Base-by-base conservation (phyloP, 2,113 vertebrate genomes). In the Rafetus swinhoei region DNA sequence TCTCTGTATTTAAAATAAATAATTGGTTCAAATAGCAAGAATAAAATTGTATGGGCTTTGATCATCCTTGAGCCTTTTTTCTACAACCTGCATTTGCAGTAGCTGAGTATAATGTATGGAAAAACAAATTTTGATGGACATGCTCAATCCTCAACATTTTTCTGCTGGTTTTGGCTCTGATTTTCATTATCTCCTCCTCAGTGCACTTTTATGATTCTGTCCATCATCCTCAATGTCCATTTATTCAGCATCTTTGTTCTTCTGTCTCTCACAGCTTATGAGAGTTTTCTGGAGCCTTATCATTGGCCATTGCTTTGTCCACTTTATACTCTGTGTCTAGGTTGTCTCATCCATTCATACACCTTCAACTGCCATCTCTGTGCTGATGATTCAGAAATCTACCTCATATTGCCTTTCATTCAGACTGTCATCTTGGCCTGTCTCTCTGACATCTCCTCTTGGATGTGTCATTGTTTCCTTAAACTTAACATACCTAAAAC, bases 231-330 rank as follows among this genome's bases (percentile, higher is more conserved):
- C 24, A 19, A 45, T 74, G 72, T 74, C 72, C 72, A 39, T 72
- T 72, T 29, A 72, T n/a, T 72, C 85, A 56, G 57, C n/a, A 76
- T 85, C 16, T 7, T 85, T 29, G 74, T 91, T 9, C 39, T 89
- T 9, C 9, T 69, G 3, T 65, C 56, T 25, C 5, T 22, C 88
- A n/a, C 18, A 93, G 2, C 50, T 50, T 55, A 52, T 79, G 25
- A 65, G 21, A 6, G 2, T 55, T 92, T 93, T 87, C n/a, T 27
- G 29, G 81, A n/a, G 22, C 45, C 56, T 1, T 88, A 50, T 6
- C 21, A 86, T 29, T 87, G 94, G 25, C 53, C 79, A 90, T 88
- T 94, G n/a, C 50, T 91, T 22, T 86, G 89, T 77, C 53, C 5
- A 24, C 32, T 88, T 90, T 93, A 69, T 82, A 60, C 22, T 15